Base-by-base conservation (phyloP, 64 coral and sea anemone species). In the Hydrozoanthus tunicans region DNA sequence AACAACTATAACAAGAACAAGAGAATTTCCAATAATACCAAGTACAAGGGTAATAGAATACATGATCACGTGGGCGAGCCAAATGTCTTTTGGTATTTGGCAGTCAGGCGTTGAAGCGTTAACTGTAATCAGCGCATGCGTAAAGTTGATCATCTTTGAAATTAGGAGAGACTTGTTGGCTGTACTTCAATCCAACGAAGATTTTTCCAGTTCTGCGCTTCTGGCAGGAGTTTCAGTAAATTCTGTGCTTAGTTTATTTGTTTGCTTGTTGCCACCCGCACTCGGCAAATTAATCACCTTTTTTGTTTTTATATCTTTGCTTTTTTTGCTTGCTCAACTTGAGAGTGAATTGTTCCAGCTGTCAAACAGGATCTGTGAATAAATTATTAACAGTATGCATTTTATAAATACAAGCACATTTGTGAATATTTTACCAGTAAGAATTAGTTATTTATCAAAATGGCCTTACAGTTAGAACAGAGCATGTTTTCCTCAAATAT, bases 1-100 rank as follows among this genome's bases (percentile, higher is more conserved):
- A 12, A 89, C 13, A 6, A 89, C 26, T n/a, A 89, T 89, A 8
- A 89, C 13, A 89, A 89, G 85, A 53, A 58, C 85, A 7, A 89
- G 68, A 9, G 23, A 58, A 89, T 89, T 89, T 4, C 85, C 85
- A 89, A 58, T 20, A 89, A 89, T 12, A 74, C 85, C 85, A 17
- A 89, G 63, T 73, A 52, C 7, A 15, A 89, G 85, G 6, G 85
- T 89, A 67, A 89, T 74, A 89, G 74, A 89, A 54, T 89, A 74
- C 53, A 89, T 53, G 6, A 89, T 89, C 51, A 89, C 85, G 74
- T 74, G 57, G 17, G 85, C 67, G 5, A 73, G 51, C 85, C 85
- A 89, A 23, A 89, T 73, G 53, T 89, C 85, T 54, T 89, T 55
- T n/a, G 67, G 0, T 89, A 89, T 74, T 89, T 66, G 85, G 57